Evolutionary conservation across 2,797 vertebrate species (phyloP).

Genomic region (Esox masquinongy): DNA sequence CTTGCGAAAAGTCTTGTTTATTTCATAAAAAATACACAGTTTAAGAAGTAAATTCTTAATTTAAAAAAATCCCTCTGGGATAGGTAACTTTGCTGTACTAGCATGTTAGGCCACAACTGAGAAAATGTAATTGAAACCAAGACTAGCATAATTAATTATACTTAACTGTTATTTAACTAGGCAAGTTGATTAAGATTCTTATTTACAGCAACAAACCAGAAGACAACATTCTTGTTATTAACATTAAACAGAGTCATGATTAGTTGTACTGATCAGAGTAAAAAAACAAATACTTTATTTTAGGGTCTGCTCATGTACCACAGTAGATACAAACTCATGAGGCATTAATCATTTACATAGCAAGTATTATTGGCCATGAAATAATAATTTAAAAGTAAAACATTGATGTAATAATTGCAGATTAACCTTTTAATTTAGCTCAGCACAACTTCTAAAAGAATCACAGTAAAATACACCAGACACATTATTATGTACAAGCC

Average conservation of each 20-base stretch:
- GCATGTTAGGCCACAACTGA: slow-evolving; percentile 67
- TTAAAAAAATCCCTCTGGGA: no score
- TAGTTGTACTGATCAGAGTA: not conserved
- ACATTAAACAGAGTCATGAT: not conserved
- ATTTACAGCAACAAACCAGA: no score
- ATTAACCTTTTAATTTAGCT: slow-evolving; percentile 1
- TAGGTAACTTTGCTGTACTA: slow-evolving; percentile 22
- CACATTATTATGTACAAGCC: not conserved
- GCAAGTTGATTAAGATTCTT: no score
- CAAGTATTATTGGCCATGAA: not conserved
- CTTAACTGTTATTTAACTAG: no score
- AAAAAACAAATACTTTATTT: not conserved
- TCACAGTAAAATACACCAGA: not conserved
- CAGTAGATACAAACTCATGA: not conserved
- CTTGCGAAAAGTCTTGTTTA: no score
- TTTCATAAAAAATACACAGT: no score
- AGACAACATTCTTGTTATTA: not conserved
- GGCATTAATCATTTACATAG: not conserved
- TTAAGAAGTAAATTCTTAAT: no score
- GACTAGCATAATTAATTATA: no score
- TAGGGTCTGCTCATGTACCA: no score
- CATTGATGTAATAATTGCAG: not conserved
- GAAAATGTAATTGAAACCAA: slow-evolving; percentile 54
- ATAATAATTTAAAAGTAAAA: not conserved
- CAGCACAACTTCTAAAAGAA: not conserved